A percentile compares a stretch with the other conserved stretches of the same genome.
These are phyloP conservation scores for Tragelaphus scriptus DNA, from an alignment of 2,113 vertebrate genomes.

Conservation along the genomic window DNA sequence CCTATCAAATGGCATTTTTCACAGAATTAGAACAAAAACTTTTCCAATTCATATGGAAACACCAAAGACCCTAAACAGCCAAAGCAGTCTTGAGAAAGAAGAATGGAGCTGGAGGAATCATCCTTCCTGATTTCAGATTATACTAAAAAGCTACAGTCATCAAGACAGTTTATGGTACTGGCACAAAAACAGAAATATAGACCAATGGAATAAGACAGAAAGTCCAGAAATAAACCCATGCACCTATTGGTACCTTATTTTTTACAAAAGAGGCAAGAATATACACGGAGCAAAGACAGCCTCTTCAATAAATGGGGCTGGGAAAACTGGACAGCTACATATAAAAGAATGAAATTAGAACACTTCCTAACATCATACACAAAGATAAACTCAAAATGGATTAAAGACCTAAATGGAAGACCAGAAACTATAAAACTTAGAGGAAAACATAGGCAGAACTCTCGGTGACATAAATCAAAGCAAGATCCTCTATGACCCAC, in stretches of 20 bases:
- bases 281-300: background rate
- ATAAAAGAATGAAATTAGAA: background rate
- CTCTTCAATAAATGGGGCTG: background rate
- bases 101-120: background rate
- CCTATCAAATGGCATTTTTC: background rate
- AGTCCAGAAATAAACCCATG: background rate
- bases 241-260: background rate
- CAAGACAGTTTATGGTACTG: background rate
- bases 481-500: background rate
- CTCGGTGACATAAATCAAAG: background rate
- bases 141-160: background rate
- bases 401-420: background rate
- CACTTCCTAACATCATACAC: background rate
- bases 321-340: background rate
- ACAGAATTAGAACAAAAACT: background rate
- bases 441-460: background rate
- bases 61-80: background rate
- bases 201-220: background rate
- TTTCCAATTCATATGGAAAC: background rate
- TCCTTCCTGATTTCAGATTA: background rate
- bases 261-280: background rate
- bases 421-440: background rate
- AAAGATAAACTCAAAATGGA: background rate
- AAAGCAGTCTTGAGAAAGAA: background rate
- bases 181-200: background rate